A percentile compares a stretch with the other conserved stretches of the same genome.
phyloP scores from a whole-genome alignment of 2,888 invertebrate genomes.

The Tigriopus californicus region DNA sequence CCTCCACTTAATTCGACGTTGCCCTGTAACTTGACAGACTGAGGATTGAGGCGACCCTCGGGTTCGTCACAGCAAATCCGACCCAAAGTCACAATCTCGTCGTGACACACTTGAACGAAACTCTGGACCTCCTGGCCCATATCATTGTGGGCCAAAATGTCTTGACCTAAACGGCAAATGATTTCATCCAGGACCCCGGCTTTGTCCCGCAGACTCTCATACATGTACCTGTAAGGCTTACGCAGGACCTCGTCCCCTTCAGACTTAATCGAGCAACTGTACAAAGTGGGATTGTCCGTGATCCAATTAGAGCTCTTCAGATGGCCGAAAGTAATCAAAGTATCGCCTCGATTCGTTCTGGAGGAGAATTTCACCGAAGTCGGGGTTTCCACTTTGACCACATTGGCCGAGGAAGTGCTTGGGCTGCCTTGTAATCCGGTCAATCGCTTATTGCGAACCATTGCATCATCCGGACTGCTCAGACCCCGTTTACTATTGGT shows the following conservation, averaged over 20 bases:
- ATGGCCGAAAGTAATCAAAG: neutral
- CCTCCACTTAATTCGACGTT: conserved; percentile 32
- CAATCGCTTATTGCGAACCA: too few species aligned
- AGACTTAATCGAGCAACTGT: neutral
- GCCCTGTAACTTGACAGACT: conserved; percentile 50
- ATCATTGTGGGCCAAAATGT: neutral
- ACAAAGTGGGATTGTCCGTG: neutral
- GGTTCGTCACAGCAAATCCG: conserved; percentile 50
- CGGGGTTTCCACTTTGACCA: neutral
- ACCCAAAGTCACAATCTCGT: conserved; percentile 39
- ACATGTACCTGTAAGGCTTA: conserved; percentile 32
- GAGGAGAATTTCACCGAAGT: neutral
- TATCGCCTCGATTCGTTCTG: conserved; percentile 13
- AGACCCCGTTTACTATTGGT: too few species aligned
- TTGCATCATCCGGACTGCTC: too few species aligned
- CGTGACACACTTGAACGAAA: conserved; percentile 24
- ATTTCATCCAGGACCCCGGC: conserved; percentile 28
- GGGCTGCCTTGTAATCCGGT: too few species aligned
- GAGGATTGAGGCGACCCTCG: conserved; percentile 46
- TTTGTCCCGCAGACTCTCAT: conserved; percentile 32
- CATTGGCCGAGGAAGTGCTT: too few species aligned
- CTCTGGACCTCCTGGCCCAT: neutral
- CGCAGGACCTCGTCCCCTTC: neutral
- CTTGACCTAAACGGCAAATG: conserved; percentile 22
- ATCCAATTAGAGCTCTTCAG: neutral